phyloP scores from a whole-genome alignment of 2,113 vertebrate species.

The Eidolon helvum region DNA sequence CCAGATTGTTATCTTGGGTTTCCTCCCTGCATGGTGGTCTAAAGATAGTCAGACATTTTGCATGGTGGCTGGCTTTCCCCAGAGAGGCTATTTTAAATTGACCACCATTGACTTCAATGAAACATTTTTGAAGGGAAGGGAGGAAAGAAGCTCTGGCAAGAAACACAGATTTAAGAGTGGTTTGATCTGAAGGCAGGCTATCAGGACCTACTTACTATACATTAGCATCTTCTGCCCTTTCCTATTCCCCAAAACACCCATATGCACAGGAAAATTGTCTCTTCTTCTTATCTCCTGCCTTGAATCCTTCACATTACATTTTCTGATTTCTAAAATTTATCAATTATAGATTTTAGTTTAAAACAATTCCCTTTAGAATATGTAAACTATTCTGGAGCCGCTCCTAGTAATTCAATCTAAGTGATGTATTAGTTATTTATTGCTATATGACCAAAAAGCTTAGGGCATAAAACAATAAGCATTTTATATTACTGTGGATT shows the following conservation, averaged over 20 bases:
- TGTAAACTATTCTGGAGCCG: background rate
- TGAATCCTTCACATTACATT: background rate
- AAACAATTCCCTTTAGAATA: background rate
- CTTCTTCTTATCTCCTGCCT: background rate
- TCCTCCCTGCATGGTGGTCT: background rate
- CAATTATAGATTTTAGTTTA: background rate
- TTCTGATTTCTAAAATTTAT: background rate
- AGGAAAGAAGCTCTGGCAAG: background rate
- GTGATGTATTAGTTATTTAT: background rate
- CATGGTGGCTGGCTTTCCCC: background rate
- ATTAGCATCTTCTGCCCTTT: background rate
- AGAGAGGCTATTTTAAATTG: background rate
- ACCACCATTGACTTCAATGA: background rate
- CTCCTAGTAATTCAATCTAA: background rate
- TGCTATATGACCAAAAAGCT: background rate
- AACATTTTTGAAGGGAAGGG: background rate
- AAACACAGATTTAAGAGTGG: background rate
- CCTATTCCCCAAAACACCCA: background rate
- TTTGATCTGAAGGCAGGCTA: background rate
- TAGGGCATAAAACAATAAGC: background rate
- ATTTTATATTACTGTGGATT: background rate
- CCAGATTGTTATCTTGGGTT: background rate
- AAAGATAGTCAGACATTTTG: background rate
- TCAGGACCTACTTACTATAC: background rate
- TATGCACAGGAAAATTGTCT: background rate